Evolutionary conservation across 2,797 vertebrate genomes (phyloP), one percentile per base, ranked within the genome.

Genomic region (Martes flavigula): DNA sequence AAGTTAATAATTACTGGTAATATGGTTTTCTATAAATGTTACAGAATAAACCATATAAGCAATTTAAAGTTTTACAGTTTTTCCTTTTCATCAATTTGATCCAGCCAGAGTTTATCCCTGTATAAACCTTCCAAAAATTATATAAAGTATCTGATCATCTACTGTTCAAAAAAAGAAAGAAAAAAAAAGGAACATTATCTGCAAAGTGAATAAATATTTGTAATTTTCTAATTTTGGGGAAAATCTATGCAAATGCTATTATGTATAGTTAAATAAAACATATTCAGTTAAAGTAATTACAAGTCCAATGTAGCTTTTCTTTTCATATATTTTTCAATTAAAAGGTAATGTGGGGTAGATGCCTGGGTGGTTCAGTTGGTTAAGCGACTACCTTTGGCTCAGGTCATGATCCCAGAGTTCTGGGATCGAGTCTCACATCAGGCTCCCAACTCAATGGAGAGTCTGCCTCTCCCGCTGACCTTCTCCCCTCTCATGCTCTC

Each of bases 81-180:
- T 64, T 27, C n/a, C 38, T 91, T 91, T 51, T 81, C 11, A 60
- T 93, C 21, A 85, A 43, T 86, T 93, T 96, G 60, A 86, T 85
- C 21, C 14, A 85, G 21, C 32, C 15, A 88, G 17, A 88, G 18
- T 3, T 96, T 85, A 85, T 62, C 17, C 21, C 1, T 17, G 0
- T 56, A 58, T n/a, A 84, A 97, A 93, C 14, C 35, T 90, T 40
- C 17, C 70, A n/a, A 87, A 92, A 92, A n/a, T 60, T 84, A 56
- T 64, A 27, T 58, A 54, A 90, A 20, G 2, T 89, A 60, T 60
- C 25, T 81, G 81, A 72, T 87, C n/a, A 60, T 84, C 43, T 68
- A 6, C 79, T 68, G 6, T 73, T 30, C 20, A 46, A 92, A 83
- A 62, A 54, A 72, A 87, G 51, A 46, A 62, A 70, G 72, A n/a